Percentiles rank a stretch among this genome's conserved stretches.
Conservation (phyloP, 2,888 invertebrate genomes). For the Apamea anceps region DNA sequence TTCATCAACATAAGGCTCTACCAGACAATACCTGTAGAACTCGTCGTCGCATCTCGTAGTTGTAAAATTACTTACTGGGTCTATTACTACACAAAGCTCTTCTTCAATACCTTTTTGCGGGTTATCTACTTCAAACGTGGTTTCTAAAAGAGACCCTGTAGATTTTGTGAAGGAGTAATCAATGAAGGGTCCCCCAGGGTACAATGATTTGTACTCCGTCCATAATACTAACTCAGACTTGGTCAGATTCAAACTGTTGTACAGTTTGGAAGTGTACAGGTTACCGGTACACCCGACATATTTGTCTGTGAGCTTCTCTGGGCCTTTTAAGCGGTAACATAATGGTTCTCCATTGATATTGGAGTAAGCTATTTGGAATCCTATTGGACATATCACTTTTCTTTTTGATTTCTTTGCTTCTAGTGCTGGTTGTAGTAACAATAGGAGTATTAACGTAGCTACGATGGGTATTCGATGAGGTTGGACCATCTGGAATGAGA, state of each 20-base stretch:
- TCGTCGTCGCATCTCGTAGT: slow-evolving; percentile 80
- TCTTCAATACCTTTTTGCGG: slow-evolving; percentile 72
- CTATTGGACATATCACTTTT: slow-evolving; percentile 80
- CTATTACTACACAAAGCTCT: slow-evolving; percentile 80
- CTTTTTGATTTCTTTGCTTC: slow-evolving; percentile 67
- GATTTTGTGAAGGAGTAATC: slow-evolving; percentile 81
- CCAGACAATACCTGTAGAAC: slow-evolving; percentile 83
- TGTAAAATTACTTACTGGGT: slow-evolving; percentile 78
- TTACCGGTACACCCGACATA: slow-evolving; percentile 84
- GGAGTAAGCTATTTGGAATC: slow-evolving; percentile 76
- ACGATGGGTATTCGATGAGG: slow-evolving; percentile 64
- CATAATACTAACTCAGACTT: slow-evolving; percentile 78
- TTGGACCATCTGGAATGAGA: slow-evolving; percentile 78
- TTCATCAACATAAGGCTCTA: slow-evolving; percentile 76
- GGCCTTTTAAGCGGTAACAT: slow-evolving; percentile 83
- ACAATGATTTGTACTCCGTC: slow-evolving; percentile 84
- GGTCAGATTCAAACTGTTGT: slow-evolving; percentile 75
- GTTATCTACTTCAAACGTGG: slow-evolving; percentile 74
- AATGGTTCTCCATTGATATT: slow-evolving; percentile 69
- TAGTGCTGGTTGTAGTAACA: slow-evolving; percentile 67
- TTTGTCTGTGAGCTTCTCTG: slow-evolving; percentile 81
- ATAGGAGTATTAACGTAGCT: slow-evolving; percentile 67
- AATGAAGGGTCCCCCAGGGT: slow-evolving; percentile 85
- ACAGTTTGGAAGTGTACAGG: slow-evolving; percentile 77
- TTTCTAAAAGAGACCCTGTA: slow-evolving; percentile 74